These are phyloP conservation scores for Hippocampus guttulatus DNA, from an alignment of 2,113 vertebrate genomes.

Conservation along the genomic window DNA sequence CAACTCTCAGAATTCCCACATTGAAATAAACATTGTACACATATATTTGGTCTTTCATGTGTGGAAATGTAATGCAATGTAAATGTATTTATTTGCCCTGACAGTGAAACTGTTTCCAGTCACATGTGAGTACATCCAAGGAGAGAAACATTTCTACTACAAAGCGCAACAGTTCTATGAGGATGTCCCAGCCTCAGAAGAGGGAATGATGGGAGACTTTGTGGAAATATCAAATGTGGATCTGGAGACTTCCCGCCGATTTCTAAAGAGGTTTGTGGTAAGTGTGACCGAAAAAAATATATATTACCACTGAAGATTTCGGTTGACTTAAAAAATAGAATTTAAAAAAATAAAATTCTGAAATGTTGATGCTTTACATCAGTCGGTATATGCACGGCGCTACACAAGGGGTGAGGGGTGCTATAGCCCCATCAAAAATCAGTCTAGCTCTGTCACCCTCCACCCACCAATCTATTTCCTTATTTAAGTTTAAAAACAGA, in stretches of 20 bases:
- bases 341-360: too few relatives aligned
- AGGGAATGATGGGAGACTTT: slow-evolving; percentile 96
- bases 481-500: too few relatives aligned
- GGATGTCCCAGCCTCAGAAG: slow-evolving; percentile 87
- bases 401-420: too few relatives aligned
- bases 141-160: slow-evolving; percentile 96
- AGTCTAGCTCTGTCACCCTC: too few relatives aligned
- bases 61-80: not conserved
- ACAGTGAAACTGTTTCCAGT: slow-evolving; percentile 93
- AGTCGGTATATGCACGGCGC: too few relatives aligned
- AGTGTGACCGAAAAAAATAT: slow-evolving; percentile 19
- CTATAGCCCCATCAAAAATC: too few relatives aligned
- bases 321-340: not conserved
- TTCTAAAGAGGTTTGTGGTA: slow-evolving; percentile 90
- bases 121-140: slow-evolving; percentile 91
- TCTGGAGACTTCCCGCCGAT: slow-evolving; percentile 82
- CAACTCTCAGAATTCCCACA: not conserved
- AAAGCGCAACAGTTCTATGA: slow-evolving; percentile 89
- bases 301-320: not conserved
- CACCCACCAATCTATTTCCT: too few relatives aligned
- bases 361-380: too few relatives aligned
- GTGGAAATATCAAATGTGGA: slow-evolving; percentile 84
- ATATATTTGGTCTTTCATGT: not conserved
- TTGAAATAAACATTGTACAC: not conserved
- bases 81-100: not conserved